Conservation (phyloP, 2,888 invertebrate species). For the Aproaerema taeniolella region DNA sequence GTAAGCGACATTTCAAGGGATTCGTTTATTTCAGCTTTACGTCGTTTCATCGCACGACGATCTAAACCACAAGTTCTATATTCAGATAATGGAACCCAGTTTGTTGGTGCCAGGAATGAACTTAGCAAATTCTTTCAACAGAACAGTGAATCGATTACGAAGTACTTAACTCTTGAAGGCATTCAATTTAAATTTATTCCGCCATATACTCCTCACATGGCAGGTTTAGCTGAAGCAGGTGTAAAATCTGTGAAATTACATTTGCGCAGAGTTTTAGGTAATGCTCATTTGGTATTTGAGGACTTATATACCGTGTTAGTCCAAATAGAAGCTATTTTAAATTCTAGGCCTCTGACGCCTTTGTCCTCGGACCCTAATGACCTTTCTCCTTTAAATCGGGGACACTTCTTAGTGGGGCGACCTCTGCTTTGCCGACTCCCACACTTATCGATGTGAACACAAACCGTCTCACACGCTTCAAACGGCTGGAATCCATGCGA, state of each 20-base stretch:
- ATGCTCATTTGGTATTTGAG: constrained; percentile 9
- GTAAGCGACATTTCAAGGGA: background rate
- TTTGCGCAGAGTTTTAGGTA: constrained; percentile 7
- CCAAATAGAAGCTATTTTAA: constrained; percentile 17
- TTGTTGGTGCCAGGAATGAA: constrained; percentile 12
- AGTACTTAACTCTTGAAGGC: constrained; percentile 5
- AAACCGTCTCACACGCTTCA: constrained; percentile 1
- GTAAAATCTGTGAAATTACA: constrained; percentile 7
- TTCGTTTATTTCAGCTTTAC: background rate
- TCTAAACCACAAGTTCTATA: background rate
- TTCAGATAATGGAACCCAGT: constrained; percentile 18
- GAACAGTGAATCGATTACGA: background rate
- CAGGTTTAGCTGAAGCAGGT: constrained; percentile 2
- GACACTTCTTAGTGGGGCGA: constrained; percentile 14
- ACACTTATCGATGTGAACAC: background rate
- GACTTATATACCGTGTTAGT: constrained; percentile 14
- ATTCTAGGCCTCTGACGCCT: constrained; percentile 18
- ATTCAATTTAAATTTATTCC: constrained; percentile 13
- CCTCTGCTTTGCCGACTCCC: constrained; percentile 14
- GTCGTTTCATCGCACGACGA: background rate
- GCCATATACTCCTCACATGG: constrained; percentile 13
- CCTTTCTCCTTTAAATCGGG: constrained; percentile 11
- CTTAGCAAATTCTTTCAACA: constrained; percentile 8
- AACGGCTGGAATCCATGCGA: constrained; percentile 8
- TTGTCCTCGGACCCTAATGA: constrained; percentile 15